Base-by-base conservation (phyloP, 2,113 vertebrate genomes). In the Laticauda laticaudata region DNA sequence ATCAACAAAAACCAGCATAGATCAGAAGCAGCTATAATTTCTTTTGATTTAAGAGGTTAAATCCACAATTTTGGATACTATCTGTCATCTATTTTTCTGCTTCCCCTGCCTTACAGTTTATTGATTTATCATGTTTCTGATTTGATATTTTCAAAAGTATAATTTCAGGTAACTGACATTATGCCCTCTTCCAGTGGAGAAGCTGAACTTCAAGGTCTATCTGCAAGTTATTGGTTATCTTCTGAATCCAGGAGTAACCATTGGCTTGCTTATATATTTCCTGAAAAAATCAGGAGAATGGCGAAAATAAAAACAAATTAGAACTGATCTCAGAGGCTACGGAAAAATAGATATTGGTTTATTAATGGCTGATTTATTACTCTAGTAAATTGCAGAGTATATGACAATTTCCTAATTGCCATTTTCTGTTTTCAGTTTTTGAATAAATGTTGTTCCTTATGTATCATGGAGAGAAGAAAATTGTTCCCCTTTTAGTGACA, bases 161-260 rank as follows among this genome's bases (percentile, higher is more conserved):
- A 93, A 48, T n/a, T n/a, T 59, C 87, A 4, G 18, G 10, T 92
- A 92, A 89, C 86, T 93, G 93, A 89, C 93, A 56, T 91, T 93
- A 95, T 92, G 86, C 87, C 91, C 90, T 90, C 55, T 55, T 93
- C 85, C 69, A 95, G 4, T 87, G 15, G 0, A 7, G 55, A 92
- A 26, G 86, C 86, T 93, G 0, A 86, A 95, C 91, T 91, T 95
- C 92, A 96, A 88, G 93, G 86, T 69, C 88, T 86, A 29, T 90
- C 59, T 69, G 87, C 1, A 90, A 93, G 93, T 51, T 51, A 34
- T 93, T 92, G 85, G 11, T 21, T 48, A 91, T 81, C 11, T 92
- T 93, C 96, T 95, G 90, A 93, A 93, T 94, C 94, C 92, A 95
- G 64, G 48, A 10, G 11, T 92, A 94, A 89, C 69, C 93, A 88